Percentiles rank a stretch among this genome's conserved stretches.
Evolutionary conservation across 2,113 vertebrate species (phyloP).

Genomic region (Tautogolabrus adspersus): DNA sequence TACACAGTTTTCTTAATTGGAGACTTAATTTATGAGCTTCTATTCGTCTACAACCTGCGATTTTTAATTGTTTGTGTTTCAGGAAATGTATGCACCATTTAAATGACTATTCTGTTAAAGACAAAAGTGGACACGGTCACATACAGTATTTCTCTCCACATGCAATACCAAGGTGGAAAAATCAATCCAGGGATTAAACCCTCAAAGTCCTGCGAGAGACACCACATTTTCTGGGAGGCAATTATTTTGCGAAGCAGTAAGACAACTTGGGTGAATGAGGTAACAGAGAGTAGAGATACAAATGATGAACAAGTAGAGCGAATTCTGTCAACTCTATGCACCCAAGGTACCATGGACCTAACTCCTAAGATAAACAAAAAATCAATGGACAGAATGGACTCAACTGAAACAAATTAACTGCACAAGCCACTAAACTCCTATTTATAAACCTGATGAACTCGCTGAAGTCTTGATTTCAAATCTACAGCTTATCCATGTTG

Average conservation of each 20-base stretch:
- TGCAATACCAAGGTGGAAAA: not conserved
- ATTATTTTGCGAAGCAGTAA: slow-evolving; percentile 28
- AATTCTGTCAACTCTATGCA: slow-evolving; percentile 78
- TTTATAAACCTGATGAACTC: slow-evolving; percentile 52
- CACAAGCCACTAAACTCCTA: slow-evolving; percentile 63
- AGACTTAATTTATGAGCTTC: not conserved
- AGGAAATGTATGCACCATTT: not conserved
- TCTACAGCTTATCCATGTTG: not conserved
- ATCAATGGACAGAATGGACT: slow-evolving; percentile 86
- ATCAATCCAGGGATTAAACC: slow-evolving; percentile 2
- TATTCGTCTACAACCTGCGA: not conserved
- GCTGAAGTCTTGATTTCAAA: not conserved
- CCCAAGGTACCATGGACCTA: slow-evolving; percentile 69
- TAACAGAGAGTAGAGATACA: not conserved
- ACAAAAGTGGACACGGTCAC: slow-evolving; percentile 1
- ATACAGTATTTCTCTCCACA: slow-evolving; percentile 1
- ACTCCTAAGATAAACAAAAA: slow-evolving; percentile 81
- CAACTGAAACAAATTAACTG: slow-evolving; percentile 84
- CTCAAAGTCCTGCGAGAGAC: not conserved
- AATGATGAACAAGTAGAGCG: slow-evolving; percentile 50
- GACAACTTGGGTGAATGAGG: slow-evolving; percentile 23
- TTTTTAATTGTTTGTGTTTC: not conserved
- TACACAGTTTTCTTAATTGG: not conserved
- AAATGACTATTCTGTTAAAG: not conserved
- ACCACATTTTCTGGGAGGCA: slow-evolving; percentile 16